Evolutionary conservation across 2,888 invertebrate species (phyloP), one percentile per base, ranked within the genome.

Genomic region (Lasioglossum figueresi): DNA sequence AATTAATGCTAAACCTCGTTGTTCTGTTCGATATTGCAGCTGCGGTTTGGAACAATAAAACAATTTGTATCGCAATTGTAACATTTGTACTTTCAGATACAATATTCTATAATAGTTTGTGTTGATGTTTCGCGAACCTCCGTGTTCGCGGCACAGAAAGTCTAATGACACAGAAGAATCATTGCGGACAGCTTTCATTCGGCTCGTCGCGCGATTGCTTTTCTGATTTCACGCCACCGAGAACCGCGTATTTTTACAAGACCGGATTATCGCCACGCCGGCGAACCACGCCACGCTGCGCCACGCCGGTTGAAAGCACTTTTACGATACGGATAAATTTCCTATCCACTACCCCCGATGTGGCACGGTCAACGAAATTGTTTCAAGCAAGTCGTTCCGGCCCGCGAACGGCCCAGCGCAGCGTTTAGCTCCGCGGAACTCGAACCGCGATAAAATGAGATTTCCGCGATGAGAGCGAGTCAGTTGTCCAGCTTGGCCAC

Each of bases 181-280:
- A 84, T 85, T 63, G 77, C 34, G 19, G 56, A 56, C 59, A 48
- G n/a, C 63, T 83, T 59, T 83, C 76, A 66, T 76, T 82, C 76
- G 73, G 66, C 73, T 70, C 37, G 83, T 56, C 72, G 56, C 48
- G 8, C 83, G 77, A 77, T 77, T 77, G 59, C 73, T 77, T 70
- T 40, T 48, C 83, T 48, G 73, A 77, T 78, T 78, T 70, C 68
- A 2, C 40, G 56, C 31, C n/a, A 31, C 16, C 72, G 72, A 27
- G 43, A 45, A 34, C 56, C 43, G 27, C 71, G 40, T 68, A 59
- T 73, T 76, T 84, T 83, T 77, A 59, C 59, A 59, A 14, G 14
- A 4, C 6, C 14, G 70, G 76, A 82, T 83, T 82, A 83, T 71
- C 82, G 72, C 34, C n/a, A 34, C 63, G 27, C 16, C 8, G 71